These are phyloP conservation scores for Melospiza georgiana DNA, from an alignment of 2,113 vertebrate species.

Conservation along the genomic window DNA sequence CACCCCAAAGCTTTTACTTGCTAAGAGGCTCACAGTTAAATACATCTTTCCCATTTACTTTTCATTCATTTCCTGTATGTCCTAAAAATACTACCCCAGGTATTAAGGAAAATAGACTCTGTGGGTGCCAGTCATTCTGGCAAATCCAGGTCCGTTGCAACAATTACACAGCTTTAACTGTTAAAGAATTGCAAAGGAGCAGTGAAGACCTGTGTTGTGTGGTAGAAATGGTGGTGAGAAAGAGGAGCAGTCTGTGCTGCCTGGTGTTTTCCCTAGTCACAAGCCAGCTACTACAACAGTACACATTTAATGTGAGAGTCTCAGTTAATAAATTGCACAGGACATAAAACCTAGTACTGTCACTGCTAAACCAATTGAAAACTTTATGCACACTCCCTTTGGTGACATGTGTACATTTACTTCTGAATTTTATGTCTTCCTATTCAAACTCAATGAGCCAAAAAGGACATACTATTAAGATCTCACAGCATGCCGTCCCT, in stretches of 20 bases:
- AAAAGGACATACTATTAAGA: conserved; percentile 52
- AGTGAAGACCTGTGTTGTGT: not conserved
- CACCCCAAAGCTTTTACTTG: not conserved
- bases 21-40: not conserved
- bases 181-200: not conserved
- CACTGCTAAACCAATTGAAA: conserved; percentile 23
- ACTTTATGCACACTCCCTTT: conserved; percentile 5
- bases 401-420: not conserved
- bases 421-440: conserved; percentile 54
- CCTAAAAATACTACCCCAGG: not conserved
- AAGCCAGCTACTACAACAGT: not conserved
- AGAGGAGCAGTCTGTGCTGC: not conserved
- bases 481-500: conserved; percentile 21
- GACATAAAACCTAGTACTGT: not conserved
- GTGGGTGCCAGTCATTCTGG: not conserved
- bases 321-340: conserved; percentile 58
- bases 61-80: not conserved
- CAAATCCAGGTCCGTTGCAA: not conserved
- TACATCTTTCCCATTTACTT: not conserved
- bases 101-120: not conserved
- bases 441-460: conserved; percentile 65
- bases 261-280: not conserved
- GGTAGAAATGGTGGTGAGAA: not conserved
- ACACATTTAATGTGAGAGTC: not conserved
- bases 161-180: not conserved